These are phyloP conservation scores for Erebia aethiops DNA, from an alignment of 2,888 invertebrate species.

Conservation along the genomic window DNA sequence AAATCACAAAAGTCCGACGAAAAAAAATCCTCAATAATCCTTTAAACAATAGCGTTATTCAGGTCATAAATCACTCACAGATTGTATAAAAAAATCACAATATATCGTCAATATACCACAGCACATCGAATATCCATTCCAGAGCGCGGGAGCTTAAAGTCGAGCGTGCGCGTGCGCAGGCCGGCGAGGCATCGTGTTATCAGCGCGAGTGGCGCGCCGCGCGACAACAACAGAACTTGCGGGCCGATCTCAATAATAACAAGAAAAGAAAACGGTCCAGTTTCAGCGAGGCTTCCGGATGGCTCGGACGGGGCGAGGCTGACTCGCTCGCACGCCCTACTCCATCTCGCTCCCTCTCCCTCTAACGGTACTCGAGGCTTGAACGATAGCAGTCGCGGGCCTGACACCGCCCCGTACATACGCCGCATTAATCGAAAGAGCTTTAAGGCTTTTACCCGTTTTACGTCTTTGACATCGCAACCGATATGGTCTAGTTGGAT, in stretches of 20 bases:
- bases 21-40: constrained; percentile 42
- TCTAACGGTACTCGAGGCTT: constrained; percentile 76
- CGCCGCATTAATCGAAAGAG: constrained; percentile 39
- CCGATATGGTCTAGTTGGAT: constrained; percentile 22
- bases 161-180: constrained; percentile 76
- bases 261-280: constrained; percentile 84
- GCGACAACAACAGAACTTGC: constrained; percentile 82
- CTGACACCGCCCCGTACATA: constrained; percentile 67
- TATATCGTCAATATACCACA: constrained; percentile 56
- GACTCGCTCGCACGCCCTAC: constrained; percentile 62
- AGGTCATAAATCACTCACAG: constrained; percentile 64
- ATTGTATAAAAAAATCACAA: constrained; percentile 56
- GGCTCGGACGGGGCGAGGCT: constrained; percentile 74
- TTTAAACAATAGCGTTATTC: constrained; percentile 45
- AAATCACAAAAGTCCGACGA: constrained; percentile 28
- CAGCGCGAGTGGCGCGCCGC: constrained; percentile 78
- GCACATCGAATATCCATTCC: constrained; percentile 75
- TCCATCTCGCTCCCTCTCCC: constrained; percentile 68
- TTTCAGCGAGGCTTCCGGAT: constrained; percentile 83
- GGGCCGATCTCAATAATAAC: constrained; percentile 82
- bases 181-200: constrained; percentile 80
- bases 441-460: constrained; percentile 51
- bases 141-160: constrained; percentile 72
- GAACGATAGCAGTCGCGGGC: constrained; percentile 78
- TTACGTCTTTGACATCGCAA: constrained; percentile 60